Base-by-base conservation (phyloP, 2,113 vertebrate species). In the Hylia prasina region DNA sequence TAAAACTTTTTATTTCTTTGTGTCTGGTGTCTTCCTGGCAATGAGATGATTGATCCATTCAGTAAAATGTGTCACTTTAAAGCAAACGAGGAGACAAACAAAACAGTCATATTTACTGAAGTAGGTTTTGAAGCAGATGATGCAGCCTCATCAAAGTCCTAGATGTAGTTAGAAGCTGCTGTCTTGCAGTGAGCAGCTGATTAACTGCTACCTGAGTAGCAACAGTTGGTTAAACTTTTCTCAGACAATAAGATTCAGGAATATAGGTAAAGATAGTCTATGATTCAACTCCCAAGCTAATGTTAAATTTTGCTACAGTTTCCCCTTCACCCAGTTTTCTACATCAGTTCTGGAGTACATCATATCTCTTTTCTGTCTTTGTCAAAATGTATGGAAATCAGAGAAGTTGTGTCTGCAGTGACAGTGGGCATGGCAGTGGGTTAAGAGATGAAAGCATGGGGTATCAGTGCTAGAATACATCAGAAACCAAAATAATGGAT, bases 331-430 rank as follows among this genome's bases (percentile, higher is more conserved):
- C 6, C 8, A 72, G 63, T 60, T 76, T 76, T 51, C 35, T 40
- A 6, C 14, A 10, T 42, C 61, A 30, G 21, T 39, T 85, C 48
- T 80, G 57, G 39, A 60, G 16, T 15, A 4, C 22, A 30, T 11
- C 1, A 0, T 39, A 22, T 21, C 37, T 77, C 69, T 80, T 30
- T 50, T 45, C 45, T 85, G 50, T 45, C 75, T 63, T 44, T 61
- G 39, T 58, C 47, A 71, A 66, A 82, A n/a, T 2, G 1, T 5
- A 17, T 1, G 0, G 53, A 4, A 39, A 45, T 4, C 30, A 71
- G 40, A 65, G 24, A 73, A 80, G 18, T 24, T 88, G 57, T 72
- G 21, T 33, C 71, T 72, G 3, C 48, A 60, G 51, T 16, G 27
- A 60, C 4, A 44, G 50, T 37, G 63, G 53, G 28, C 51, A 16